Conservation (phyloP, 2,113 vertebrate genomes). For the Casuarius casuarius region DNA sequence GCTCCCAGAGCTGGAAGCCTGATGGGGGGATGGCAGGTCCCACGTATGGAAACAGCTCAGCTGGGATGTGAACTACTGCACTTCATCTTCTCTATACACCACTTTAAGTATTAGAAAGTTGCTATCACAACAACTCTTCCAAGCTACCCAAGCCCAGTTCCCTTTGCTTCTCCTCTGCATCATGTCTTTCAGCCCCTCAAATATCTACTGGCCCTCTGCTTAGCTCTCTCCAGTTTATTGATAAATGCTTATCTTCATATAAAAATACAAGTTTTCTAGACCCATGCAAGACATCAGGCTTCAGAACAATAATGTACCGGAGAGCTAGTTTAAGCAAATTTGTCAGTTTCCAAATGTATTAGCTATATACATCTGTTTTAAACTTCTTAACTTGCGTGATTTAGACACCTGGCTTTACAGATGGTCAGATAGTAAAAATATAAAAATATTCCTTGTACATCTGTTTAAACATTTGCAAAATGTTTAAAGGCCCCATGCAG, state of each 20-base stretch:
- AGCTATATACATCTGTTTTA: neutral
- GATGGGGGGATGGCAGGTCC: no score
- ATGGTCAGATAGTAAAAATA: slow-evolving; percentile 27
- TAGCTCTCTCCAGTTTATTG: neutral
- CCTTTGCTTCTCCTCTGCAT: neutral
- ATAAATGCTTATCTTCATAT: neutral
- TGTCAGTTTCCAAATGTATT: neutral
- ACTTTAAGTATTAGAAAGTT: neutral
- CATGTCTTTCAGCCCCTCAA: neutral
- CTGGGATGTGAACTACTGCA: no score
- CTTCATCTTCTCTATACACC: rapidly evolving
- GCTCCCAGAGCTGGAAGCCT: no score
- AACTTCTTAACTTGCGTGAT: neutral
- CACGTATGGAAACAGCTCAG: no score
- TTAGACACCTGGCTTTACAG: slow-evolving; percentile 55
- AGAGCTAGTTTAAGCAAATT: neutral
- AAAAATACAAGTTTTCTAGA: neutral
- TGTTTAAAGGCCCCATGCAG: neutral
- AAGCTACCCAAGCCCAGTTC: neutral
- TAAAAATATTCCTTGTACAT: slow-evolving; percentile 30
- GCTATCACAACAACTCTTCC: neutral
- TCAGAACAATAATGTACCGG: neutral
- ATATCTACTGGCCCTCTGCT: neutral
- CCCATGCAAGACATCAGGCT: neutral
- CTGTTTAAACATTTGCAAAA: slow-evolving; percentile 57